Percentiles rank a stretch among this genome's conserved stretches.
Evolutionary conservation across 2,797 vertebrate species (phyloP).

Genomic region (Sebastes variabilis): DNA sequence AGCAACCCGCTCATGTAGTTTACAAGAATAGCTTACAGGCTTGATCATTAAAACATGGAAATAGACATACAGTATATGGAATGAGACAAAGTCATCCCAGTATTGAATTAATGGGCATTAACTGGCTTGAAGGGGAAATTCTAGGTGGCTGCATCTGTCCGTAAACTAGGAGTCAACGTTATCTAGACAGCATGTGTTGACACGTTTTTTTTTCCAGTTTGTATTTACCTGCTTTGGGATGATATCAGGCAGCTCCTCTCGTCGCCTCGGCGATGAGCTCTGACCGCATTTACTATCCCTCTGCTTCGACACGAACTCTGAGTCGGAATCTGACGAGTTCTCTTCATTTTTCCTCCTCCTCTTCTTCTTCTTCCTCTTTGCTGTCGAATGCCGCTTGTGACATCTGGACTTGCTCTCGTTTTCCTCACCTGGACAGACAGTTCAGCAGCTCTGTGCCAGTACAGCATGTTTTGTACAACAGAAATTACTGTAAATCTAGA

Average conservation of each 20-base stretch:
- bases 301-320: constrained; percentile 49
- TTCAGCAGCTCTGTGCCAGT: neutral
- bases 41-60: no score
- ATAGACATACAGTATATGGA: neutral
- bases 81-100: no score
- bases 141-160: no score
- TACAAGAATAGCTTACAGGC: no score
- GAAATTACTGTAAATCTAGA: neutral
- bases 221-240: constrained; percentile 78
- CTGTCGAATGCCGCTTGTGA: constrained; percentile 84
- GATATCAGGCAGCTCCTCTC: constrained; percentile 79
- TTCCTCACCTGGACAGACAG: constrained; percentile 72
- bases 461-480: neutral
- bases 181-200: neutral
- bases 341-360: constrained; percentile 87
- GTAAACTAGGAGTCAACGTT: neutral
- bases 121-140: no score
- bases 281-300: neutral
- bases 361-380: constrained; percentile 91
- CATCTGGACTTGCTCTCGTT: constrained; percentile 83
- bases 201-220: neutral
- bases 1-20: neutral
- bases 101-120: no score
- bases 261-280: constrained; percentile 12
- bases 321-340: constrained; percentile 74